Percentiles rank a stretch among this genome's conserved stretches.
Evolutionary conservation across 2,888 invertebrate genomes (phyloP).

Genomic region (Troilus luridus): DNA sequence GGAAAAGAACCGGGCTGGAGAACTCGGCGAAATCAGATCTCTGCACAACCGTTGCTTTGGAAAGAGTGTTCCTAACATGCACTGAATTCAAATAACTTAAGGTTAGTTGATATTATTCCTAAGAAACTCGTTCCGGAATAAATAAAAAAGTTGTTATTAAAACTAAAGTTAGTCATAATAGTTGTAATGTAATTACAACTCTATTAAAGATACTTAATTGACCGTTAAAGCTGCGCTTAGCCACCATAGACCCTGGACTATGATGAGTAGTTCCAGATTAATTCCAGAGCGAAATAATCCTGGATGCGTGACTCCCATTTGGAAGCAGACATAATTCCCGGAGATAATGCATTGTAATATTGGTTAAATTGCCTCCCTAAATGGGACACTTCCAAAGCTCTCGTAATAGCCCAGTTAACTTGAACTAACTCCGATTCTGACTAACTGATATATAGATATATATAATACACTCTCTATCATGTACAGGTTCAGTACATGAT

Average conservation of each 20-base stretch:
- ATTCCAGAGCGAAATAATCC: neutral
- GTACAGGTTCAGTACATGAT: too few species aligned
- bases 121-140: too few species aligned
- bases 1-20: too few species aligned
- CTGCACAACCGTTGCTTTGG: too few species aligned
- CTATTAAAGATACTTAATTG: neutral
- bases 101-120: too few species aligned
- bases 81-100: too few species aligned
- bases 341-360: conserved; percentile 32
- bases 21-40: too few species aligned
- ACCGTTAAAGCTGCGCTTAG: neutral
- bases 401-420: neutral
- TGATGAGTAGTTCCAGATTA: conserved; percentile 6
- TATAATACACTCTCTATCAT: neutral
- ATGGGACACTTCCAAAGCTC: neutral
- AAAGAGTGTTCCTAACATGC: too few species aligned
- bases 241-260: neutral
- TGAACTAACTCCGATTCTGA: neutral
- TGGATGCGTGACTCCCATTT: neutral
- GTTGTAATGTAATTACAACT: too few species aligned
- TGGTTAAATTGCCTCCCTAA: conserved; percentile 21
- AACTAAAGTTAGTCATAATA: too few species aligned
- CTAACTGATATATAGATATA: neutral
- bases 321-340: conserved; percentile 6
- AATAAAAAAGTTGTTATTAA: too few species aligned